phyloP scores from a whole-genome alignment of 2,797 vertebrate genomes.

The Dallia pectoralis region DNA sequence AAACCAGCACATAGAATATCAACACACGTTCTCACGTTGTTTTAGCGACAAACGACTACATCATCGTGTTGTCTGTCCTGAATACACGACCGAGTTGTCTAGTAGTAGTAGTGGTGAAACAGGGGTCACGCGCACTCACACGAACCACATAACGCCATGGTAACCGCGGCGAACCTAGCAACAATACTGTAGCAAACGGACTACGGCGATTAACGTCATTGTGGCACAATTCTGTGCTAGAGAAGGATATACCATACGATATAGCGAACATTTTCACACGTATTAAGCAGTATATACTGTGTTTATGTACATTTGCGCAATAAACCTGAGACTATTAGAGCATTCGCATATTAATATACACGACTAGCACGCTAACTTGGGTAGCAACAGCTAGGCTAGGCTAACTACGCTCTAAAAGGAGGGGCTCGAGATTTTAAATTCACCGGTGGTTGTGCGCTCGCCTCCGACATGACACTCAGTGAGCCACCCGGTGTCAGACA shows the following conservation, averaged over 20 bases:
- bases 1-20: conserved; percentile 13
- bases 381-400: background rate
- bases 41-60: background rate
- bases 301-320: background rate
- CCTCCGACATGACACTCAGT: conserved; percentile 68
- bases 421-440: conserved; percentile 65
- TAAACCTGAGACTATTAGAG: background rate
- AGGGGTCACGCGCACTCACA: background rate
- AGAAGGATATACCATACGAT: conserved; percentile 25
- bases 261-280: conserved; percentile 25
- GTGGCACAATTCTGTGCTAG: conserved; percentile 47
- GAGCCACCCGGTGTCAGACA: conserved; percentile 65
- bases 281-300: background rate
- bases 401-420: conserved; percentile 54
- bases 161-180: conserved; percentile 54
- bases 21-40: background rate
- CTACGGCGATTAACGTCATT: conserved; percentile 21
- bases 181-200: conserved; percentile 22
- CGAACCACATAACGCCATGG: conserved; percentile 55
- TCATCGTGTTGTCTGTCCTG: background rate
- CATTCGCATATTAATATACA: background rate
- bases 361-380: background rate
- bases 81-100: background rate
- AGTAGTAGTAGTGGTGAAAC: too few species aligned
- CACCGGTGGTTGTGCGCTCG: conserved; percentile 67